Conservation (phyloP, 2,113 vertebrate genomes). For the Nannobrachium achirus region DNA sequence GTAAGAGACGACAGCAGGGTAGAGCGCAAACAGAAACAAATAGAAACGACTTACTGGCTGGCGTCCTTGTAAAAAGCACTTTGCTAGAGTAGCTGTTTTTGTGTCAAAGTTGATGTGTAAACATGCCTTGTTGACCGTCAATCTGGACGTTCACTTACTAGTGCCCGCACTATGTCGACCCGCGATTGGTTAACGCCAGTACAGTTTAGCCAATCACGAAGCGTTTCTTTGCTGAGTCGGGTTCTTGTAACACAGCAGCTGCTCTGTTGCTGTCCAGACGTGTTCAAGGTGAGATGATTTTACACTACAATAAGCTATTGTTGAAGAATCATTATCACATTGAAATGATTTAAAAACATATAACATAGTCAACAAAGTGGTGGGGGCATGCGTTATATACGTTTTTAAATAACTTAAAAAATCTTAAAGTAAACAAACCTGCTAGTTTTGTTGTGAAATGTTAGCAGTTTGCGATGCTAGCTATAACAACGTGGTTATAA, state of each 20-base stretch:
- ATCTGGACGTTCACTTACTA: background rate
- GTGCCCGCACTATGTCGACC: slow-evolving; percentile 21
- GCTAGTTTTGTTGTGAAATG: no score
- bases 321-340: background rate
- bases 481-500: no score
- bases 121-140: slow-evolving; percentile 12
- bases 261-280: background rate
- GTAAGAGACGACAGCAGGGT: slow-evolving; percentile 15
- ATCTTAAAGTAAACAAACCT: no score
- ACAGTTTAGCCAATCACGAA: slow-evolving; percentile 53
- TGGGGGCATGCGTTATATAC: no score
- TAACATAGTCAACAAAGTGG: no score
- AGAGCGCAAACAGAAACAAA: background rate
- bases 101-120: slow-evolving; percentile 33
- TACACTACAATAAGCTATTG: background rate
- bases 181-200: slow-evolving; percentile 57
- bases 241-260: background rate
- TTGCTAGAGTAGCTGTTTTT: slow-evolving; percentile 30
- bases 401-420: no score
- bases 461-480: no score
- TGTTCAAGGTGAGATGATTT: slow-evolving; percentile 73
- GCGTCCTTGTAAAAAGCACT: background rate
- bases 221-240: slow-evolving; percentile 12
- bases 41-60: background rate
- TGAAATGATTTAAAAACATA: no score